Evolutionary conservation across 2,797 vertebrate genomes (phyloP).

Genomic region (Naso thynnoides): DNA sequence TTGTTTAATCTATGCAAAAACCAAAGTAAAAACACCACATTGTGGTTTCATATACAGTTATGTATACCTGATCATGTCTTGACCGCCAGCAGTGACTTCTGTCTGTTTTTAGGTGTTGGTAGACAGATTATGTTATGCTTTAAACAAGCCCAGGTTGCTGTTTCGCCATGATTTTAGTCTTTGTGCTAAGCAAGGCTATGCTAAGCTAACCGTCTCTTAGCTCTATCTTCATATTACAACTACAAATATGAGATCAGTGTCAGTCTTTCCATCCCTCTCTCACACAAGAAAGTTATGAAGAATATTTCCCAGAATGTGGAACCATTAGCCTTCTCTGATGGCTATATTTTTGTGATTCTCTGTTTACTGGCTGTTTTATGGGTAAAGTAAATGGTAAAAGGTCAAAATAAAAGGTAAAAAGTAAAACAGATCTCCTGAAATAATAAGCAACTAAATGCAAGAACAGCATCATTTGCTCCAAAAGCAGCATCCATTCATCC

Average conservation of each 20-base stretch:
- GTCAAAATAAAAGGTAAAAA: slow-evolving; percentile 17
- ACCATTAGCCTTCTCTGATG: not conserved
- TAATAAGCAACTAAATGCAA: slow-evolving; percentile 59
- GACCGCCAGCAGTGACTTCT: not conserved
- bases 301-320: not conserved
- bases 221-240: not conserved
- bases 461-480: slow-evolving; percentile 60
- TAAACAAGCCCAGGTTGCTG: not conserved
- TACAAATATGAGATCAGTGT: not conserved
- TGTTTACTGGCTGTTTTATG: not conserved
- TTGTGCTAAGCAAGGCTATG: not conserved
- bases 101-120: not conserved
- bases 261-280: not conserved
- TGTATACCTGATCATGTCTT: not conserved
- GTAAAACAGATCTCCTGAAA: slow-evolving; percentile 36
- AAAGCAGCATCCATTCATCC: slow-evolving; percentile 69
- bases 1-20: not conserved
- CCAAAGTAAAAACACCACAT: not conserved
- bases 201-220: not conserved
- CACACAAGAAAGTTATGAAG: not conserved
- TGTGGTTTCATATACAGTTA: not conserved
- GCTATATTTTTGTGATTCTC: not conserved
- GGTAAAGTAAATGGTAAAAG: not conserved
- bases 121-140: not conserved
- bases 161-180: not conserved